Evolutionary conservation across 2,888 invertebrate species (phyloP).

Genomic region (Dendrolimus houi): DNA sequence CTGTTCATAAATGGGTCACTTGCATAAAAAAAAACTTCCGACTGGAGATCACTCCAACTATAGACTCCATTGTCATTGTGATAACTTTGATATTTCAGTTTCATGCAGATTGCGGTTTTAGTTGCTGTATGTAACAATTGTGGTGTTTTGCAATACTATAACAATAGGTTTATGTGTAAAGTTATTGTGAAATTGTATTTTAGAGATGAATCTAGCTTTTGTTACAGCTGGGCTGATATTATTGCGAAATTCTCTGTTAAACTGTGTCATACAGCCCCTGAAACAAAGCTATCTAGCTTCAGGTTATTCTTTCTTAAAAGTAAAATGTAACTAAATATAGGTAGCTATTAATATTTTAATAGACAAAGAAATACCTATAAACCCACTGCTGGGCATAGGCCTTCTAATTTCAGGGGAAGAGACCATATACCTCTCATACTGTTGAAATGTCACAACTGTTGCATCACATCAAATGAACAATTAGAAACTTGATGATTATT

Average conservation of each 20-base stretch:
- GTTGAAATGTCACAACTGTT: no score
- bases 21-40: background rate
- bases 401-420: no score
- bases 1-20: constrained; percentile 1
- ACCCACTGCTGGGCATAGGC: no score
- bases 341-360: no score
- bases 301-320: no score
- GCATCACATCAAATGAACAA: no score
- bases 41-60: background rate
- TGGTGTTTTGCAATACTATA: constrained; percentile 2
- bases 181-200: constrained; percentile 1
- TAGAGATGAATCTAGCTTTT: background rate
- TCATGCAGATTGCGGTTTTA: constrained; percentile 1
- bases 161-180: constrained; percentile 1
- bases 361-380: no score
- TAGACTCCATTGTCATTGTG: background rate
- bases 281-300: no score
- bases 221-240: background rate
- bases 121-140: background rate
- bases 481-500: no score
- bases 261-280: no score
- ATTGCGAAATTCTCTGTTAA: background rate
- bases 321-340: no score
- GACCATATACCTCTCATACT: no score
- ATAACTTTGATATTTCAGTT: background rate